Conservation (phyloP, 2,797 vertebrate species). For the Sarcoramphus papa region DNA sequence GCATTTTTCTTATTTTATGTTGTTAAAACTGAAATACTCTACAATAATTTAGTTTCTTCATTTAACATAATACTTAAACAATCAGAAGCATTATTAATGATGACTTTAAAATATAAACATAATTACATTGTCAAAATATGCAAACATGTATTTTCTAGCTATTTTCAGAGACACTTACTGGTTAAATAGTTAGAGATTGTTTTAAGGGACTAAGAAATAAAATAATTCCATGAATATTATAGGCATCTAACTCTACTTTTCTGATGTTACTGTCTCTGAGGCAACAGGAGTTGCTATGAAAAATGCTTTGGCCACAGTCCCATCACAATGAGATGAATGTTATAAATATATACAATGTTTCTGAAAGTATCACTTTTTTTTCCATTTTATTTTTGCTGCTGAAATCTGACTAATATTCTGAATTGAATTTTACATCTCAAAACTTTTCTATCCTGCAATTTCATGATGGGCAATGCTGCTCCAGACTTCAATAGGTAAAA, state of each 20-base stretch:
- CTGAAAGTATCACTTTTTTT: not conserved
- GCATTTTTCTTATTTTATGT: not conserved
- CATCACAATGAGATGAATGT: not conserved
- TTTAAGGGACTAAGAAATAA: not conserved
- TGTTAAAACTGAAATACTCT: not conserved
- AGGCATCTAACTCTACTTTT: not conserved
- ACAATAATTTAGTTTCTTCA: not conserved
- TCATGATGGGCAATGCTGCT: rapidly evolving
- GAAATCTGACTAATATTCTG: not conserved
- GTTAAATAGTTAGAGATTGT: not conserved
- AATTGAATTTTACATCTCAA: not conserved
- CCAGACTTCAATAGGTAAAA: not conserved
- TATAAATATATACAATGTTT: not conserved
- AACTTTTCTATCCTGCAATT: not conserved
- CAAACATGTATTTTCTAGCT: not conserved
- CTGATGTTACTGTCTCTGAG: not conserved
- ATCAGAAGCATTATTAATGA: not conserved
- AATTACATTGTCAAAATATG: not conserved
- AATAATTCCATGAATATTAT: not conserved
- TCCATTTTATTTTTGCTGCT: not conserved
- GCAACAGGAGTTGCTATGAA: not conserved
- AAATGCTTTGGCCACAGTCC: not conserved
- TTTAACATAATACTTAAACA: not conserved
- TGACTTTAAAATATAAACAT: not conserved
- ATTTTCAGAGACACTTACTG: not conserved